These are phyloP conservation scores for Pocota personata DNA, from an alignment of 2,888 invertebrate genomes.

Conservation along the genomic window DNA sequence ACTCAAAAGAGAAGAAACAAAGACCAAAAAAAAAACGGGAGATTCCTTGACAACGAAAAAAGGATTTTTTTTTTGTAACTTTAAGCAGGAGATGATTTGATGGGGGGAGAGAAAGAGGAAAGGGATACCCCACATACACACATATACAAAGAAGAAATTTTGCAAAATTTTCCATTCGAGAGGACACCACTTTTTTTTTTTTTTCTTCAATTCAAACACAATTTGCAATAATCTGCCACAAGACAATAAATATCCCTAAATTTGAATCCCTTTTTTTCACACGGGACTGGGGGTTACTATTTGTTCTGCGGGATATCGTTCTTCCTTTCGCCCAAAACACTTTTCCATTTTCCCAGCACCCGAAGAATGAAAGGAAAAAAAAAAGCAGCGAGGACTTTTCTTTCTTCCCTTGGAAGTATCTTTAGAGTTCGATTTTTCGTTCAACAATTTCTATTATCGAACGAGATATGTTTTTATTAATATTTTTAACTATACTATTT, in stretches of 20 bases:
- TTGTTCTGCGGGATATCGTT: slow-evolving; percentile 23
- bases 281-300: not conserved
- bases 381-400: slow-evolving; percentile 7
- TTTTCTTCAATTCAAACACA: not conserved
- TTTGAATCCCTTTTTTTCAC: slow-evolving; percentile 11
- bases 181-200: slow-evolving; percentile 27
- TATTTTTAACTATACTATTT: slow-evolving; percentile 22
- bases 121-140: slow-evolving; percentile 47
- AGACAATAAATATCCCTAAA: slow-evolving; percentile 11
- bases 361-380: not conserved
- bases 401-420: not conserved
- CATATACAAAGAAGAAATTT: slow-evolving; percentile 37
- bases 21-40: not conserved
- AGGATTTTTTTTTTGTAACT: slow-evolving; percentile 19
- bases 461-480: slow-evolving; percentile 2
- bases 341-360: slow-evolving; percentile 17
- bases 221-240: slow-evolving; percentile 5
- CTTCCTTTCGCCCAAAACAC: slow-evolving; percentile 17
- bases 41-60: slow-evolving; percentile 47
- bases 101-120: slow-evolving; percentile 1
- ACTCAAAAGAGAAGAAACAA: not conserved
- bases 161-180: slow-evolving; percentile 53
- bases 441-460: not conserved
- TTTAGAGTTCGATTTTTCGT: slow-evolving; percentile 14
- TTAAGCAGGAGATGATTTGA: slow-evolving; percentile 12